Conservation (phyloP, 2,797 vertebrate genomes). For the Pelodytes ibericus region DNA sequence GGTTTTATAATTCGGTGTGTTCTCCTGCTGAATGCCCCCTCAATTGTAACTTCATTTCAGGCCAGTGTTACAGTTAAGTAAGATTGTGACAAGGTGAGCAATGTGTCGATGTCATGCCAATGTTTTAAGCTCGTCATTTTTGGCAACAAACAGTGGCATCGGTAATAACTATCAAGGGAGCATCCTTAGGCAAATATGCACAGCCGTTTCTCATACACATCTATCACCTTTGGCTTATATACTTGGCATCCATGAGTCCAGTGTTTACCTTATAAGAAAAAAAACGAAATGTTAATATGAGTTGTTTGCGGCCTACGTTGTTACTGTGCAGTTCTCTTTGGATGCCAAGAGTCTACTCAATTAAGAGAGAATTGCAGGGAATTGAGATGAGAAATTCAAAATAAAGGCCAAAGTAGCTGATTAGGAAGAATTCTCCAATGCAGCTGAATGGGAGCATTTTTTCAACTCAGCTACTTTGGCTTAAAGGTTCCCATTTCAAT, state of each 20-base stretch:
- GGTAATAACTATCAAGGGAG: constrained; percentile 37
- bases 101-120: constrained; percentile 1
- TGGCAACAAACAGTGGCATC: constrained; percentile 29
- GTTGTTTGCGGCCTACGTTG: not conserved
- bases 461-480: too few relatives aligned
- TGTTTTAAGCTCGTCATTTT: constrained; percentile 9
- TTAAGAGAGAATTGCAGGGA: too few relatives aligned
- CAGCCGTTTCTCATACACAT: constrained; percentile 33
- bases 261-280: constrained; percentile 35
- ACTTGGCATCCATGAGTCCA: constrained; percentile 33
- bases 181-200: constrained; percentile 19
- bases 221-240: constrained; percentile 24
- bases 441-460: too few relatives aligned
- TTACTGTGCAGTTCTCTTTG: too few relatives aligned
- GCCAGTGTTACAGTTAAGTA: not conserved
- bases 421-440: too few relatives aligned
- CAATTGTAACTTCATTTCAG: not conserved
- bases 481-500: too few relatives aligned
- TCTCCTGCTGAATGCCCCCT: not conserved
- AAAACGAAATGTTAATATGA: not conserved
- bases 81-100: constrained; percentile 13
- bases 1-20: constrained; percentile 8
- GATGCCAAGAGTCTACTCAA: too few relatives aligned
- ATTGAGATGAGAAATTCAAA: too few relatives aligned
- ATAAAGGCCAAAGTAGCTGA: too few relatives aligned